Evolutionary conservation across 2,113 vertebrate genomes (phyloP), one percentile per base, ranked within the genome.

Genomic region (Cheirogaleus medius): DNA sequence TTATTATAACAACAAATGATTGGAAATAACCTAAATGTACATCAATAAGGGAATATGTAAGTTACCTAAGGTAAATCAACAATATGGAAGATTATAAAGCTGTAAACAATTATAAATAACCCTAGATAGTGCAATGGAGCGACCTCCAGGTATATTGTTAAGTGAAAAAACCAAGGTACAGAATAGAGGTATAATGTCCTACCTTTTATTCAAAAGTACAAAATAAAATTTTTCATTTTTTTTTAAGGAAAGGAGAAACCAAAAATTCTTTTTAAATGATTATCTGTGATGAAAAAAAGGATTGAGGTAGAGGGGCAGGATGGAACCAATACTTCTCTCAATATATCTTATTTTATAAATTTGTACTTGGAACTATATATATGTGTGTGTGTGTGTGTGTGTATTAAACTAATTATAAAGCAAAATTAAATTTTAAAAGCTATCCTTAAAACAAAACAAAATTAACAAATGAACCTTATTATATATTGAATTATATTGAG

Each of bases 371-470:
- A 52, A 82, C 4, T 47, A 39, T 32, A 52, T 52, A 29, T 74
- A 17, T 52, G 4, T 52, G 14, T 52, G 15, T 18, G 15, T 52
- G 52, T 54, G 15, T 54, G 15, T 54, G 14, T 52, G 9, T 49
- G 2, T 49, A 49, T 49, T 54, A 54, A 54, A 54, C 8, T 49
- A 80, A 44, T 71, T 66, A 29, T 66, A 58, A 85, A 64, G 23
- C 42, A 96, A 96, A 76, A 83, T 77, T 77, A 94, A 83, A 74
- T 17, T 63, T 64, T 34, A 91, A 96, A 78, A 63, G 25, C 20
- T 17, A 29, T 81, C 2, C 37, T n/a, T 34, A 21, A 74, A 32
- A 60, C 18, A 85, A 85, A 47, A 37, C 1, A 34, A 78, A 63
- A 64, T 39, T 37, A 81, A 47, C 29, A 71, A 44, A 54, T n/a